Evolutionary conservation across 2,797 vertebrate genomes (phyloP).

Genomic region (Morelia viridis): DNA sequence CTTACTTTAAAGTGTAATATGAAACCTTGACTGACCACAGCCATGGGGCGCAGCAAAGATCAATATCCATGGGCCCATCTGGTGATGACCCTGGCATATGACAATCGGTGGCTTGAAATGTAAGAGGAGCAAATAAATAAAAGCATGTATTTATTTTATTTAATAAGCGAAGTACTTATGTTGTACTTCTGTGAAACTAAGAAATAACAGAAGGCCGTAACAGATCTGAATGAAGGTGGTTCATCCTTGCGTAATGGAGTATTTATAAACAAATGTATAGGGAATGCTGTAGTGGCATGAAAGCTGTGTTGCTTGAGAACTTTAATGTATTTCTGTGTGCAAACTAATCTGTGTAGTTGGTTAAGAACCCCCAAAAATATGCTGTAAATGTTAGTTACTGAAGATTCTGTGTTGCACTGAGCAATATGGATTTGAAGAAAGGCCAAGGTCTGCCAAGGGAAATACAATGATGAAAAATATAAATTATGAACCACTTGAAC

Average conservation of each 20-base stretch:
- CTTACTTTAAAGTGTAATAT: not conserved
- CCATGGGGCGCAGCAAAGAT: not conserved
- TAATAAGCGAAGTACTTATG: no score
- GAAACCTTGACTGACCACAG: not conserved
- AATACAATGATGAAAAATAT: not conserved
- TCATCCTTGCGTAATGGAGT: not conserved
- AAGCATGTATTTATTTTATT: no score
- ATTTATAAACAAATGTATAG: not conserved
- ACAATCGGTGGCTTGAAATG: not conserved
- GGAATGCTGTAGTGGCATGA: not conserved
- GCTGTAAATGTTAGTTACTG: not conserved
- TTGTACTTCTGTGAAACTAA: not conserved
- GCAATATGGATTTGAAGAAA: not conserved
- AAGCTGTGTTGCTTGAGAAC: not conserved
- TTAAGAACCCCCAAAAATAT: not conserved
- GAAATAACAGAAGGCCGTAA: not conserved
- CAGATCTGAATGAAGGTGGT: not conserved
- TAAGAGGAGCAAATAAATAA: not conserved
- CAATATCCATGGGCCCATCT: not conserved
- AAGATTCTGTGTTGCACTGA: not conserved
- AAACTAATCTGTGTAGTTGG: not conserved
- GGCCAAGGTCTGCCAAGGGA: not conserved
- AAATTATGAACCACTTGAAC: not conserved
- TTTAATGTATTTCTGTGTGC: not conserved
- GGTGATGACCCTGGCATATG: not conserved